phyloP scores from a whole-genome alignment of 1,140 invertebrate genomes.

The Cotesia glomerata region DNA sequence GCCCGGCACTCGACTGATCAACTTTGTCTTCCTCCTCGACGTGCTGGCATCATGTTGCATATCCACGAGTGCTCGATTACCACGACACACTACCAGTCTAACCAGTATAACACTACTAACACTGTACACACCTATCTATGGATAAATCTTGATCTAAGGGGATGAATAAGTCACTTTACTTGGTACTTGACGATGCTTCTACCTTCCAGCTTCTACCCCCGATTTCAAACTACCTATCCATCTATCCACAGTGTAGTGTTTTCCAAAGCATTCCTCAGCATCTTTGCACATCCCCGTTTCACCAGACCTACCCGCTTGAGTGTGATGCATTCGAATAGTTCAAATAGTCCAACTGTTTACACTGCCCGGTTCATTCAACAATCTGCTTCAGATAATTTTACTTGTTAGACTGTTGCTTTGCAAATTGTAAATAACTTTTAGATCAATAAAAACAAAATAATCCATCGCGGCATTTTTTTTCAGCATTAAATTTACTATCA shows the following conservation, averaged over 20 bases:
- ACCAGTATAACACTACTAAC: neutral
- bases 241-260: neutral
- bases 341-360: neutral
- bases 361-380: neutral
- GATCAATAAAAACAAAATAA: too few species aligned
- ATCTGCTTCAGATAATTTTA: too few species aligned
- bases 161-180: slow-evolving; percentile 6
- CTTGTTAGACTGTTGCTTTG: too few species aligned
- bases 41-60: neutral
- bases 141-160: neutral
- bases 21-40: slow-evolving; percentile 24
- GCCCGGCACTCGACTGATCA: slow-evolving; percentile 27
- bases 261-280: neutral
- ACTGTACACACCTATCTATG: neutral
- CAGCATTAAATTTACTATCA: too few species aligned
- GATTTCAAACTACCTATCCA: slow-evolving; percentile 16
- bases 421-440: too few species aligned
- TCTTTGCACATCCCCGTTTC: too few species aligned
- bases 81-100: neutral
- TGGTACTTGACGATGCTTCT: slow-evolving; percentile 20
- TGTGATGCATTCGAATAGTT: neutral
- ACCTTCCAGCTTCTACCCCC: slow-evolving; percentile 31
- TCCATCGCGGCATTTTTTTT: too few species aligned
- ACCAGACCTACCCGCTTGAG: neutral
- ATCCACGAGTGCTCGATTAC: slow-evolving; percentile 17